Base-by-base conservation (phyloP, 2,888 invertebrate species). In the Choristoneura rosaceana region DNA sequence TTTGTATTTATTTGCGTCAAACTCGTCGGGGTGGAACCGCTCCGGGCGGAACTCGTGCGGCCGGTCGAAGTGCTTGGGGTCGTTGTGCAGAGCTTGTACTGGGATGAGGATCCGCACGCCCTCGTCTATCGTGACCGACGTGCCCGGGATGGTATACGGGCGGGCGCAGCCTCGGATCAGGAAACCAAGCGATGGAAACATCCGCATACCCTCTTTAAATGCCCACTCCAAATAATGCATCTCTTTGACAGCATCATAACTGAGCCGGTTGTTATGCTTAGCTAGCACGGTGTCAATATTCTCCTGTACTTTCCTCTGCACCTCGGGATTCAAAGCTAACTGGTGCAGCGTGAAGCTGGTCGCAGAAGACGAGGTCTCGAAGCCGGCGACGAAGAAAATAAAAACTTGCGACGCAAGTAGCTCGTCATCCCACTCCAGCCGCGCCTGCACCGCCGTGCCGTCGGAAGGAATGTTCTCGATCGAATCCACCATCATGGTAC, bases 321-420 rank as follows among this genome's bases (percentile, higher is more conserved):
- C 83, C 9, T 82, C 82, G 0, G 85, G 88, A 58, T 90, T 76
- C 75, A 78, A 83, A 4, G 91, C 91, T 2, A 91, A 81, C 77
- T 91, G 86, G 71, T 90, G 89, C 60, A 91, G 77, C 2, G 90
- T 87, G 75, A 81, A 87, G 59, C 90, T 89, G 7, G 91, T 89
- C 0, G 92, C 88, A 0, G 91, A 90, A 0, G 94, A 93, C 0
- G 94, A 94, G 0, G 94, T 93, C 74, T 94, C 94, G 62, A 93
- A 94, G 0, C 94, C 94, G 0, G 94, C 94, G 0, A 88, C 88
- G 60, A 91, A 90, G 76, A 91, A 92, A 9, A 91, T 83, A 62
- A 92, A 90, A 1, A 83, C 84, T 70, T 89, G 89, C 12, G 89
- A 87, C 0, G 86, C 87, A 50, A 88, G 78, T 61, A 87, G 69